Base-by-base conservation (phyloP, 1,140 invertebrate species). In the Macrobrachium rosenbergii region DNA sequence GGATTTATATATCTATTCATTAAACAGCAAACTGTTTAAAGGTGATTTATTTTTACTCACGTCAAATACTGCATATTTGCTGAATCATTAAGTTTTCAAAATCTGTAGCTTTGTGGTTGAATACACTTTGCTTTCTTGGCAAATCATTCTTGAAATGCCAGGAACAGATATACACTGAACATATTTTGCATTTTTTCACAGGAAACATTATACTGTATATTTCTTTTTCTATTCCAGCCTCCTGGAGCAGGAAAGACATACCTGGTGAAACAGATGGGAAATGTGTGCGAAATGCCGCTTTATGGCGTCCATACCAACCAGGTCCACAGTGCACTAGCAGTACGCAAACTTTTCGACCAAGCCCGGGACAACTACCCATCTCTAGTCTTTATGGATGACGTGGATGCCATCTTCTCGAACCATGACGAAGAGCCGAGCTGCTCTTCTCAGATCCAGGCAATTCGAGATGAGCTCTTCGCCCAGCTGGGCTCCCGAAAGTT, bases 261-360 rank as follows among this genome's bases (percentile, higher is more conserved):
- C 76, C 84, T 90, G 75, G 89, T 90, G 87, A 90, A 90, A 45
- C 89, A 90, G 81, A 90, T 90, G 89, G 87, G 87, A 80, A 90
- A 88, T 75, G 89, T 90, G 63, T 90, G 89, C 60, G 89, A 90
- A 72, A 90, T 90, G 89, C 89, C 89, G 11, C 81, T 90, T 17
- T 90, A 88, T 37, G 89, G 89, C 12, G 89, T 90, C 16, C 89
- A 90, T 73, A 88, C 89, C 17, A 86, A 88, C 87, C 89, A 90
- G 60, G 83, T 90, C 19, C 72, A 23, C 19, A 82, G 84, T n/a
- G 85, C 89, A 14, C 14, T 60, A 43, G 76, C 83, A 12, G 81
- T 88, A 11, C 80, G 85, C 67, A 90, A 88, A 59, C 83, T 90
- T 11, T 88, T 90, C 73, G 78, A 83, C 2, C 87, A 87, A 63